Evolutionary conservation across 2,113 vertebrate genomes (phyloP).

Genomic region (Psilopsiagon aymara): DNA sequence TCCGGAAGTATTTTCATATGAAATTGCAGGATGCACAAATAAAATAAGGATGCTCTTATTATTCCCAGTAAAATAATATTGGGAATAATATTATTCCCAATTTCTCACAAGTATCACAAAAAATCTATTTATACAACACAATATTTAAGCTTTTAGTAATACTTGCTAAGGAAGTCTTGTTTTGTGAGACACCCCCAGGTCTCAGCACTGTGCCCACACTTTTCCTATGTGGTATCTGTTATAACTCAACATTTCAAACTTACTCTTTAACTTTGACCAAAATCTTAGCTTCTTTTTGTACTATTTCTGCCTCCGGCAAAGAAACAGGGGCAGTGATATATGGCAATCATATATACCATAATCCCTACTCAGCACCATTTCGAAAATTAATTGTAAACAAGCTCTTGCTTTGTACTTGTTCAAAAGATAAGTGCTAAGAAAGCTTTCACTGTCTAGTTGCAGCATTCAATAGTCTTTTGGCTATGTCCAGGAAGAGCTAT

Average conservation of each 20-base stretch:
- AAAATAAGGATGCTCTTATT: background rate
- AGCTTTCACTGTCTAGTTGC: background rate
- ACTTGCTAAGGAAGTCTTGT: background rate
- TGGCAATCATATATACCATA: accelerated
- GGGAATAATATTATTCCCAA: background rate
- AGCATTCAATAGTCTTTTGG: background rate
- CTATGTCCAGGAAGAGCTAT: background rate
- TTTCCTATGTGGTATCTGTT: background rate
- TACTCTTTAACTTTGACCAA: background rate
- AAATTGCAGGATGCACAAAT: background rate
- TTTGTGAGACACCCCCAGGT: background rate
- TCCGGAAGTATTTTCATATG: background rate
- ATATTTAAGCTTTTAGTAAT: background rate
- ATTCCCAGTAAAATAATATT: background rate
- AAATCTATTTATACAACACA: background rate
- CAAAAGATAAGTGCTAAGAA: background rate
- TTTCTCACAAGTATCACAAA: background rate
- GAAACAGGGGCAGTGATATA: background rate
- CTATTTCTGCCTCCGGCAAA: background rate
- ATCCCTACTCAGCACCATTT: background rate
- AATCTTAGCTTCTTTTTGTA: background rate
- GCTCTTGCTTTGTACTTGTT: background rate
- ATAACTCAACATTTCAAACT: background rate
- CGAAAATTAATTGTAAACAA: background rate
- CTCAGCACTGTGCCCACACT: background rate